Base-by-base conservation (phyloP, 2,797 vertebrate genomes). In the Chaenodraco wilsoni region DNA sequence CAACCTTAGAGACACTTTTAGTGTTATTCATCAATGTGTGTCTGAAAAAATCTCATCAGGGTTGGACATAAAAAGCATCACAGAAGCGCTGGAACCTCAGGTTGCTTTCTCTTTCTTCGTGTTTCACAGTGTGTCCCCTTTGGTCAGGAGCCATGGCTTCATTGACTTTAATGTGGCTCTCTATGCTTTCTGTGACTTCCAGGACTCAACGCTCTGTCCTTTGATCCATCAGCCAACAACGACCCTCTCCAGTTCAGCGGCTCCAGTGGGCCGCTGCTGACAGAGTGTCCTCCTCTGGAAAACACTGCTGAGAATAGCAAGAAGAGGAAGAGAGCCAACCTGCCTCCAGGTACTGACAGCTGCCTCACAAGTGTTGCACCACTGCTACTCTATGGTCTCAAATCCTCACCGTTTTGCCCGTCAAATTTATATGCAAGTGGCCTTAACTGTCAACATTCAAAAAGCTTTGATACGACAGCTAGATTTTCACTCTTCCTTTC, bases 121-220 rank as follows among this genome's bases (percentile, higher is more conserved):
- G 45, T 59, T 23, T 61, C 9, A 21, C 21, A 5, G 46, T 55
- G 50, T 57, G 69, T 61, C 19, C 17, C 12, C 19, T 63, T 23
- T 71, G 27, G 46, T 17, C 4, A 17, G 40, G 12, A 48, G 44
- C 56, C 9, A 4, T 58, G 23, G n/a, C n/a, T 52, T 65, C 43
- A 33, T 72, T 64, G 23, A 16, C 62, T 58, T 0, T 60, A 68
- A 56, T 6, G 16, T 57, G 27, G 5, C 33, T 31, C 45, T 87
- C n/a, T 76, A 9, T 72, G 21, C 82, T 79, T 72, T 78, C 77
- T 87, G n/a, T 82, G 58, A 88, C 84, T 87, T 75, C 49, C 82
- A 99, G 97, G 96, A 86, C 94, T 98, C 90, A 97, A 94, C 89
- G 88, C 95, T 69, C 89, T 98, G 86, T 84, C 96, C 82, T 97